Evolutionary conservation across 2,888 invertebrate species (phyloP), one percentile per base, ranked within the genome.

Genomic region (Pterostichus niger): DNA sequence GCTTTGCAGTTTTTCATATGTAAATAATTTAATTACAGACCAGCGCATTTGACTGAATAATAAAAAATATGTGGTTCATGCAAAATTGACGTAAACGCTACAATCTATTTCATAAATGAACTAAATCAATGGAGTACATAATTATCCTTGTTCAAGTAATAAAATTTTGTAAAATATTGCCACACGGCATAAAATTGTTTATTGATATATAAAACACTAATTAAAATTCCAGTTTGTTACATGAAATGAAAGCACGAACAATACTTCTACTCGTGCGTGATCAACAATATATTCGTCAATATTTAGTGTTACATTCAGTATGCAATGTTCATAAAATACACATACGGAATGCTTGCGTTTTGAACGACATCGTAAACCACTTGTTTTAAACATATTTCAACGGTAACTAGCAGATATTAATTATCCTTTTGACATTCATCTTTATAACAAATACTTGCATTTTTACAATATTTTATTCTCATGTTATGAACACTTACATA

Each of bases 141-240:
- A 78, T 78, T 44, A 59, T 61, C 13, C 52, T 11, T 56, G 59
- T 56, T 61, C 44, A 13, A 44, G 52, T 79, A 68, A 79, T 78
- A 79, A 79, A 79, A 64, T 79, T 49, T 35, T 68, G 52, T 35
- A 68, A 68, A 79, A 79, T 79, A 68, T 68, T 13, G n/a, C 64
- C 49, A 52, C 79, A 49, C 31, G 56, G 31, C 40, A 54, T 77
- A 77, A 77, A 54, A 77, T 77, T 35, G 54, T 77, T 77, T 77
- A 77, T 77, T 54, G 77, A 56, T 77, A 77, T 54, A 54, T 77
- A 56, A 56, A 77, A 77, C 52, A 75, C 49, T 52, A 52, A 75
- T 75, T 75, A 75, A 75, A 75, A 75, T 75, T 75, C 33, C 49
- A 75, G 52, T 75, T 75, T 33, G 75, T 75, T 75, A 13, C 75